A percentile compares a stretch with the other conserved stretches of the same genome.
phyloP scores from a whole-genome alignment of 2,888 invertebrate genomes.

The Caradrina clavipalpis region DNA sequence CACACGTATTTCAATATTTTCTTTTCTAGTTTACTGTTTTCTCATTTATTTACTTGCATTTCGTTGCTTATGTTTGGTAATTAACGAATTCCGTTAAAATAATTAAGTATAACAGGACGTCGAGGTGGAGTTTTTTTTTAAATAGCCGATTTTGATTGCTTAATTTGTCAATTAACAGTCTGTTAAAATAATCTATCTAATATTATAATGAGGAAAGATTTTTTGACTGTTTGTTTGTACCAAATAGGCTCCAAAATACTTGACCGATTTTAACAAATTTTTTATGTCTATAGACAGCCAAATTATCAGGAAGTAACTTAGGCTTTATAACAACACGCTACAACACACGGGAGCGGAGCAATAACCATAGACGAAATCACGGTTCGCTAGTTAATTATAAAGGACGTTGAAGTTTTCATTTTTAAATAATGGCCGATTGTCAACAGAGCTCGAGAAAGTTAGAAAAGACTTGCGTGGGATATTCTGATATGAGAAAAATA shows the following conservation, averaged over 20 bases:
- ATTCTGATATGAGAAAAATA: background rate
- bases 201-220: too few relatives aligned
- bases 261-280: too few relatives aligned
- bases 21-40: background rate
- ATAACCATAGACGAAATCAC: too few relatives aligned
- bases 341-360: too few relatives aligned
- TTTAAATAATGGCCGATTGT: conserved; percentile 2
- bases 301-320: too few relatives aligned
- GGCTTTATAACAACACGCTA: too few relatives aligned
- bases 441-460: background rate
- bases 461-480: background rate
- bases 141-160: background rate
- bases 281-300: too few relatives aligned
- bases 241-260: too few relatives aligned
- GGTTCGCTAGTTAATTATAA: too few relatives aligned
- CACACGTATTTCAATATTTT: conserved; percentile 17
- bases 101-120: background rate
- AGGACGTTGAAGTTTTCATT: background rate
- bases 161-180: background rate
- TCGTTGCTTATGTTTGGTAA: background rate
- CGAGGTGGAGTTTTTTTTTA: too few relatives aligned
- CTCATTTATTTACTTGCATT: conserved; percentile 2
- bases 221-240: too few relatives aligned
- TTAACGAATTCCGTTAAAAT: background rate
- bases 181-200: too few relatives aligned